Evolutionary conservation across 2,888 invertebrate genomes (phyloP).

Genomic region (Acrocera orbiculus): DNA sequence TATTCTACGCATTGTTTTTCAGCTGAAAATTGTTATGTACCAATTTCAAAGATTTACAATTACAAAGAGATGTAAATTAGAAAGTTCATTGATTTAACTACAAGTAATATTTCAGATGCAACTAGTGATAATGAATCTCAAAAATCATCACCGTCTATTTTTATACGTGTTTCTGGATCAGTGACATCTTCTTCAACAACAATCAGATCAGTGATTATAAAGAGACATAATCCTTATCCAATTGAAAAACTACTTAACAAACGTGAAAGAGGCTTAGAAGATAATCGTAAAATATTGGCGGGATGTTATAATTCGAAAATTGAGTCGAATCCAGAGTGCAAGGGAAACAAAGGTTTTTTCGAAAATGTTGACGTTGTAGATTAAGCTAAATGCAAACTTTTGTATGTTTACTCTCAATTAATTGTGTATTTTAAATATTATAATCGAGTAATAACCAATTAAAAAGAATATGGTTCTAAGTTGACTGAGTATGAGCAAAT

Average conservation of each 20-base stretch:
- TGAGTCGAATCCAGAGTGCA: slow-evolving; percentile 9
- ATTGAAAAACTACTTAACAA: slow-evolving; percentile 74
- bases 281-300: neutral
- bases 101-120: slow-evolving; percentile 20
- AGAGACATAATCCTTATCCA: slow-evolving; percentile 64
- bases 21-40: slow-evolving; percentile 16
- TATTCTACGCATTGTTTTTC: slow-evolving; percentile 22
- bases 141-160: slow-evolving; percentile 27
- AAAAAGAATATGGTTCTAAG: too few species aligned
- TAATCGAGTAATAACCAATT: too few species aligned
- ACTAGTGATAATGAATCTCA: slow-evolving; percentile 30
- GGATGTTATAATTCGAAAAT: slow-evolving; percentile 4
- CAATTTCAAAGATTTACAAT: slow-evolving; percentile 10
- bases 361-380: slow-evolving; percentile 29
- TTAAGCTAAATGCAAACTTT: too few species aligned
- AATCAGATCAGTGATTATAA: slow-evolving; percentile 12
- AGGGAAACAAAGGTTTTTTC: slow-evolving; percentile 22
- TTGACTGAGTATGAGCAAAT: too few species aligned
- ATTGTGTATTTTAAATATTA: too few species aligned
- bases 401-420: too few species aligned
- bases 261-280: slow-evolving; percentile 38
- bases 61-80: slow-evolving; percentile 25
- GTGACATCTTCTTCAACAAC: slow-evolving; percentile 8
- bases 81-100: slow-evolving; percentile 28
- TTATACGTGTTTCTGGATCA: slow-evolving; percentile 4